Evolutionary conservation across 1,140 invertebrate species (phyloP).

Genomic region (Meteorus sp.): DNA sequence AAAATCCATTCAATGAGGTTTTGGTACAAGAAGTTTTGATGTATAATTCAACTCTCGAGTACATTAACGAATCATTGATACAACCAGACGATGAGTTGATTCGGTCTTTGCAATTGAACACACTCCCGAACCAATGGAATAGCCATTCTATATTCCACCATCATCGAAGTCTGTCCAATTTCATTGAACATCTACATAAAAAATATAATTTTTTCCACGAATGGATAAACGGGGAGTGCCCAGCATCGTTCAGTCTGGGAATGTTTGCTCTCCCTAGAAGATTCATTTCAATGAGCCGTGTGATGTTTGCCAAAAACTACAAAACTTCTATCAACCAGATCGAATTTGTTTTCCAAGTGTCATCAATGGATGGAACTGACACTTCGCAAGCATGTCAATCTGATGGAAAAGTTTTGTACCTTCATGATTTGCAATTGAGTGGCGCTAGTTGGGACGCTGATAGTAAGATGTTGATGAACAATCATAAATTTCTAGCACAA

Average conservation of each 20-base stretch:
- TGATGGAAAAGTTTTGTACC: conserved; percentile 56
- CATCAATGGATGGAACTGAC: conserved; percentile 28
- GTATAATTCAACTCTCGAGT: conserved; percentile 60
- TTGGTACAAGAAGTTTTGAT: conserved; percentile 66
- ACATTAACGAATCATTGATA: conserved; percentile 63
- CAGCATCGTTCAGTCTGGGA: conserved; percentile 68
- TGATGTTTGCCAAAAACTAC: conserved; percentile 67
- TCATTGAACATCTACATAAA: conserved; percentile 64
- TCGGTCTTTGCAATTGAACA: conserved; percentile 57
- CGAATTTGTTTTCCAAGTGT: conserved; percentile 60
- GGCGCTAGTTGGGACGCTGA: not conserved
- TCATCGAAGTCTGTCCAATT: conserved; percentile 28
- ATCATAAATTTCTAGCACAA: conserved; percentile 51
- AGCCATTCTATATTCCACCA: conserved; percentile 34
- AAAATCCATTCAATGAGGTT: conserved; percentile 69
- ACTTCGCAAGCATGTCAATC: not conserved
- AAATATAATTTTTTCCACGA: not conserved
- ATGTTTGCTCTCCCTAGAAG: conserved; percentile 72
- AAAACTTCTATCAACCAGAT: conserved; percentile 65
- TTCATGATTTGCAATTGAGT: not conserved
- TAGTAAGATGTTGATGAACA: not conserved
- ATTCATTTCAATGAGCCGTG: conserved; percentile 67
- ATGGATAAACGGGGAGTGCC: conserved; percentile 52
- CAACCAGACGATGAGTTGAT: conserved; percentile 59
- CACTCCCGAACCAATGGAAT: conserved; percentile 64